phyloP scores from a whole-genome alignment of 2,797 vertebrate genomes.

The Peromyscus eremicus region DNA sequence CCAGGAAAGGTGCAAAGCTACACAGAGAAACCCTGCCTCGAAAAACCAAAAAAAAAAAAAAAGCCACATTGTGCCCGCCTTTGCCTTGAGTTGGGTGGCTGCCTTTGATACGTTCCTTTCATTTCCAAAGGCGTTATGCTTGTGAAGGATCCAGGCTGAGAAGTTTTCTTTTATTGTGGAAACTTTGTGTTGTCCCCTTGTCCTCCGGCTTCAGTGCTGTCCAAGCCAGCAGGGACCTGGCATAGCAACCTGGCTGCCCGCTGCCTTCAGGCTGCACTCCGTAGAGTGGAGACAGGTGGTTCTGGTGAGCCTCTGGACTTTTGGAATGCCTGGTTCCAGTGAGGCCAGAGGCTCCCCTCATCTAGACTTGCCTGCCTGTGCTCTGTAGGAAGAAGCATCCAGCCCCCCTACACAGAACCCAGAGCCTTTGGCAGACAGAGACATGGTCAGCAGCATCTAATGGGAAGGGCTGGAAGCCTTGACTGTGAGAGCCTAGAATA shows the following conservation, averaged over 20 bases:
- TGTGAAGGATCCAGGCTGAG: neutral
- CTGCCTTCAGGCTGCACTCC: neutral
- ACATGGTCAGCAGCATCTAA: neutral
- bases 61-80: neutral
- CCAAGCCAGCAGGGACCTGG: neutral
- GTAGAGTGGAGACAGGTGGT: rapidly evolving
- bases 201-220: neutral
- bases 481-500: neutral
- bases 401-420: neutral
- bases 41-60: too few species aligned
- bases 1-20: too few species aligned
- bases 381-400: neutral
- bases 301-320: neutral
- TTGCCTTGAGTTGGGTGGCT: neutral
- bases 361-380: neutral
- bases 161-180: neutral
- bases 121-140: neutral
- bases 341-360: neutral
- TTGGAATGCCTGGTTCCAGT: neutral
- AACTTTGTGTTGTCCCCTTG: neutral
- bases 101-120: neutral
- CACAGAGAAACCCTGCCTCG: too few species aligned
- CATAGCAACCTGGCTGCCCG: neutral
- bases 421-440: neutral
- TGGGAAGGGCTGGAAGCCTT: neutral